These are phyloP conservation scores for Ianthella basta DNA, from an alignment of 37 sponge, comb jelly and placozoan genomes.

Conservation along the genomic window DNA sequence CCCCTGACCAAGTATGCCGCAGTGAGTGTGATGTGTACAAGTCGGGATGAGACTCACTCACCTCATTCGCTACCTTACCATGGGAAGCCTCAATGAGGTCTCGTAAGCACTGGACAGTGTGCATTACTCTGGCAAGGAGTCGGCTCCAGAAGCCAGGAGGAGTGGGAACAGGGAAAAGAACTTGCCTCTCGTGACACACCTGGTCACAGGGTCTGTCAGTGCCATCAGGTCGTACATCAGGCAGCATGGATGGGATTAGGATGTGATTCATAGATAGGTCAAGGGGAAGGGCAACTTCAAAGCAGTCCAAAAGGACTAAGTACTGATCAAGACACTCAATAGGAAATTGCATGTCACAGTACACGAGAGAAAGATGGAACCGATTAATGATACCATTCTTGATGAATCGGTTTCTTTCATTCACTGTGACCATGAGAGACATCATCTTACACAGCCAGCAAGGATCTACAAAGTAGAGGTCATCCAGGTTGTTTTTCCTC, in stretches of 20 bases:
- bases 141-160: conserved; percentile 81
- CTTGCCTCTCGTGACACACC: conserved; percentile 35
- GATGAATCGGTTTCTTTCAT: conserved; percentile 47
- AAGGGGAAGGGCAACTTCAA: conserved; percentile 76
- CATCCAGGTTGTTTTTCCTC: conserved; percentile 50
- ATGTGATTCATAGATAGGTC: conserved; percentile 28
- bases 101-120: conserved; percentile 14
- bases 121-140: conserved; percentile 64
- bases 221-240: conserved; percentile 29
- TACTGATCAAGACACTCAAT: conserved; percentile 55
- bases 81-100: not conserved
- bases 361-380: conserved; percentile 21
- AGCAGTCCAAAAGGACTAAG: conserved; percentile 62
- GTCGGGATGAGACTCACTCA: no score
- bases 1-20: no score
- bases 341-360: conserved; percentile 52
- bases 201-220: conserved; percentile 22
- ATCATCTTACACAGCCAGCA: conserved; percentile 79
- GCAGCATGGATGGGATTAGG: conserved; percentile 78
- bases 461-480: conserved; percentile 79
- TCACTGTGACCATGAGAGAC: conserved; percentile 62
- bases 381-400: conserved; percentile 66
- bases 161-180: conserved; percentile 37
- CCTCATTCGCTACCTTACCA: no score
- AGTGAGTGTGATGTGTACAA: no score